Evolutionary conservation across 2,888 invertebrate genomes (phyloP).

Genomic region (Rhogogaster chlorosoma): DNA sequence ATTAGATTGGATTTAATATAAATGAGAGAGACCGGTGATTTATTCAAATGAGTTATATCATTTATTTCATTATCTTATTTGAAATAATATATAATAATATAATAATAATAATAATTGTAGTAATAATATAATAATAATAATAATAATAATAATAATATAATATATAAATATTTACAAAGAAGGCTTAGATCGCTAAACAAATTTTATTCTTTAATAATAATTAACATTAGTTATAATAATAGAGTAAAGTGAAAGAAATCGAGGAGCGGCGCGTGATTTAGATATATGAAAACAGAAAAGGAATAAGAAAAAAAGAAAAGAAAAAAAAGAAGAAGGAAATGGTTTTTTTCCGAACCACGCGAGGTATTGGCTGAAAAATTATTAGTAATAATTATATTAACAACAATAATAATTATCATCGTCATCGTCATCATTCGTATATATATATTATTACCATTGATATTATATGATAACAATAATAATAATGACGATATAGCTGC

Average conservation of each 20-base stretch:
- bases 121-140: conserved; percentile 56
- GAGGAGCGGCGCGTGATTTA: conserved; percentile 9
- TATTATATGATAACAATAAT: neutral
- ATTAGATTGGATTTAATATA: neutral
- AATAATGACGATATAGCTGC: neutral
- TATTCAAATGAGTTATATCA: conserved; percentile 51
- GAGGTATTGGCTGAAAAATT: conserved; percentile 4
- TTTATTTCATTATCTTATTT: conserved; percentile 69
- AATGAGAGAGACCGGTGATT: neutral
- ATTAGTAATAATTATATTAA: conserved; percentile 6
- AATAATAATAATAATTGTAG: conserved; percentile 60
- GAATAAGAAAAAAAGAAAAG: neutral
- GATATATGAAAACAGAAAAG: neutral
- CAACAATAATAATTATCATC: neutral
- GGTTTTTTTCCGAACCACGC: neutral
- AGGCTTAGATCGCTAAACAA: conserved; percentile 10
- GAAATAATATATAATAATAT: conserved; percentile 67
- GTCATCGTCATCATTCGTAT: neutral
- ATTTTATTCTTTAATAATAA: conserved; percentile 6
- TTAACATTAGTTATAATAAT: conserved; percentile 6
- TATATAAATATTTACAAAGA: conserved; percentile 50
- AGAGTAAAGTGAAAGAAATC: conserved; percentile 39
- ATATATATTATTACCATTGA: neutral
- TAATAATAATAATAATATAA: conserved; percentile 57
- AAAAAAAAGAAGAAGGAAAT: neutral